Base-by-base conservation (phyloP, 2,113 vertebrate genomes). In the Sylvia atricapilla region DNA sequence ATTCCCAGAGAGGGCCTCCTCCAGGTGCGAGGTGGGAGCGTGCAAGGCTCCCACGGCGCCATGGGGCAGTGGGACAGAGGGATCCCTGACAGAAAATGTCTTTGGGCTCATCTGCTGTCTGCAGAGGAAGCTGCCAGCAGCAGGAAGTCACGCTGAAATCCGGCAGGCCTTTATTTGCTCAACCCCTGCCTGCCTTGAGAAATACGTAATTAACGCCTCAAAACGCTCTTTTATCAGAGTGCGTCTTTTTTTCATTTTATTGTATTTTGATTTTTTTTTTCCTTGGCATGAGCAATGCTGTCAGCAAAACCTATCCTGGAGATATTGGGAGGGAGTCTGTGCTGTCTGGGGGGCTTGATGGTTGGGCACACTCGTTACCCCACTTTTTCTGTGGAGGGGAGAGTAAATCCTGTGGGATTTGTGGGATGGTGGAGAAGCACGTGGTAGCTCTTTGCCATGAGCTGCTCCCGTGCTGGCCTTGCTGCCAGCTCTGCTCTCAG, bases 101-200 rank as follows among this genome's bases (percentile, higher is more conserved):
- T 95, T 86, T 93, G 17, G 44, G 80, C 80, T 94, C 56, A 33
- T 92, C 43, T 78, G 66, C 79, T 30, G 53, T 92, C 80, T 58
- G 87, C 90, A 35, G 90, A 96, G 92, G 90, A 96, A 96, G 94
- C 92, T 20, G 87, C 87, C 92, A 67, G 94, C 95, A 95, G 95
- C 94, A 96, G 95, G 95, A 96, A 96, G 94, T 96, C 95, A 93
- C 72, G 64, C 95, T 15, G 81, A 93, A 96, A 96, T 95, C 95
- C 90, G 90, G 92, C 95, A 91, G 95, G 84, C 84, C 77, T 96
- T 93, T 96, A 95, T 96, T 96, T 96, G 95, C 94, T 96, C 95
- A 96, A 87, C 94, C 90, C 77, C 92, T 95, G 95, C 95, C 92
- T 92, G 94, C 90, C 77, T 96, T 78, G 81, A 96, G 92, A 96